These are phyloP conservation scores for Eublepharis macularius DNA, from an alignment of 2,113 vertebrate genomes.

Conservation along the genomic window DNA sequence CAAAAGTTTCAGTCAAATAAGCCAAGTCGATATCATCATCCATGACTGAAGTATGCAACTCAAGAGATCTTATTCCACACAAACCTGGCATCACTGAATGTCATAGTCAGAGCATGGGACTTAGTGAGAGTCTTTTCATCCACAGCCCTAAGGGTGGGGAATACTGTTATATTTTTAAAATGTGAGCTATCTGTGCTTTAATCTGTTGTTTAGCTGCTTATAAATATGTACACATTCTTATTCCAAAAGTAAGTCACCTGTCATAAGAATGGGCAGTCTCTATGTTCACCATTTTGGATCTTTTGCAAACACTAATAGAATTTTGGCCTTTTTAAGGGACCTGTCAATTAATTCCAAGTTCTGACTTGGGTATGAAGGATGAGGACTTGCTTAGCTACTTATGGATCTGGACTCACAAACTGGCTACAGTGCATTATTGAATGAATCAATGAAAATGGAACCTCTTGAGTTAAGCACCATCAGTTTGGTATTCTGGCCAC, in stretches of 20 bases:
- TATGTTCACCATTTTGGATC: not conserved
- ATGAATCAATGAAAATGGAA: constrained; percentile 15
- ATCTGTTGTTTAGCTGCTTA: no score
- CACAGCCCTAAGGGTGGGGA: no score
- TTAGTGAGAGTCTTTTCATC: no score
- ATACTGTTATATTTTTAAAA: no score
- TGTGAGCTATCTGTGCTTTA: no score
- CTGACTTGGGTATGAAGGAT: not conserved
- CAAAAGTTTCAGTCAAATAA: no score
- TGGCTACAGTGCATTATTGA: not conserved
- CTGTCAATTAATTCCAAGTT: not conserved
- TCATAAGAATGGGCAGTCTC: not conserved
- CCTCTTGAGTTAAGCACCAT: constrained; percentile 24
- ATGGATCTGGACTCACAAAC: not conserved
- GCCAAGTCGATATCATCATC: no score
- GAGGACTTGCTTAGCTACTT: not conserved
- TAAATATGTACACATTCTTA: no score
- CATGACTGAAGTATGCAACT: no score
- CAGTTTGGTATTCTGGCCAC: constrained; percentile 35
- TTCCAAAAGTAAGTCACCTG: not conserved
- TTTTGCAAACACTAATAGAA: not conserved
- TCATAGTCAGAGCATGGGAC: no score
- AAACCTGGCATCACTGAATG: no score
- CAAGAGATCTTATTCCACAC: no score
- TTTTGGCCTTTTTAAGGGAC: not conserved